Base-by-base conservation (phyloP, 30 jellyfish, hydroid and myxozoan species). In the Chrysaora quinquecirrha region DNA sequence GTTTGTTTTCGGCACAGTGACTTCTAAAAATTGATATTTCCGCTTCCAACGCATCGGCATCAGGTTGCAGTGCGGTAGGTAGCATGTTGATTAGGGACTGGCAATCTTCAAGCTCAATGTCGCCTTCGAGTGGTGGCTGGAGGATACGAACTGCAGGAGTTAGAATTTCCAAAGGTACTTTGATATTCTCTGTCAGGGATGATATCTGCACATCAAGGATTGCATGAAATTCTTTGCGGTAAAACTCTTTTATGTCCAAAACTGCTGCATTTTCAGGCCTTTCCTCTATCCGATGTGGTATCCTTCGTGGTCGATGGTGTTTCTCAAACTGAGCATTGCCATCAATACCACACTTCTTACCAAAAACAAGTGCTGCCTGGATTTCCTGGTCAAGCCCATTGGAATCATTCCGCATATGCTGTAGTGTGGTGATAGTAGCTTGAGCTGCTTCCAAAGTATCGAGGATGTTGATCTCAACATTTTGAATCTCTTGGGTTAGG, bases 11-110 rank as follows among this genome's bases (percentile, higher is more conserved):
- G 12, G n/a, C 4, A 24, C 87, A 30, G 22, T 75, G 87, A 32
- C 49, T 54, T 48, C 87, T 24, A 24, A 75, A 28, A 9, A 75
- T 24, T 20, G 62, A 30, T 18, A 75, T 12, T 60, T 75, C 87
- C 2, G 78, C 38, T 75, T 75, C 78, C 47, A 50, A 54, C 19
- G 64, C 87, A 75, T 64, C 21, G 21, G 23, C 78, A 34, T 75
- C 78, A 2, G 87, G 87, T 54, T 75, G 62, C 64, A 52, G 22
- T 49, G 64, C 62, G 19, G 29, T 16, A 2, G 87, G 87, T 30
- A 75, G 28, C 62, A 75, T 49, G 27, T 48, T 48, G 12, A 73
- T 69, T 21, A 69, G 33, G 21, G 4, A 70, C 34, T 69, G 82
- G 16, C 68, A 69, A 25, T 69, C 82, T 69, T 69, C 25, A 2